phyloP scores from a whole-genome alignment of 2,797 vertebrate species.

The Pipistrellus nathusii region DNA sequence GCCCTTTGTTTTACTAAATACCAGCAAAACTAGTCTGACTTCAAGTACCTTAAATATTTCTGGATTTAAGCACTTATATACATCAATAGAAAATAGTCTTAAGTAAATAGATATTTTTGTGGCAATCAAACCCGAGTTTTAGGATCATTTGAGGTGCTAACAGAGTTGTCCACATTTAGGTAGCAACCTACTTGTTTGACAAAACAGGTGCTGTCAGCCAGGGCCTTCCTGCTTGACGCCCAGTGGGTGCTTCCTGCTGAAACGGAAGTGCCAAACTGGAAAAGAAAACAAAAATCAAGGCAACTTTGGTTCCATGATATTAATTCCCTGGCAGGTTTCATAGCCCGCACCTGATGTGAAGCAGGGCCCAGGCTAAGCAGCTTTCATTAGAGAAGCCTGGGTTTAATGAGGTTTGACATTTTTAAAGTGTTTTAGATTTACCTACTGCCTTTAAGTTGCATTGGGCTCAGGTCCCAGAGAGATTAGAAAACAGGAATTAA shows the following conservation, averaged over 20 bases:
- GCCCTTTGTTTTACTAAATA: constrained; percentile 73
- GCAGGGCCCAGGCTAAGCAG: constrained; percentile 37
- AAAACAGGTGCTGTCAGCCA: background rate
- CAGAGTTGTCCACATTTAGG: background rate
- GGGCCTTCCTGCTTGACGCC: background rate
- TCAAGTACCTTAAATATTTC: constrained; percentile 37
- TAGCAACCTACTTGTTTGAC: background rate
- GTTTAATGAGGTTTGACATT: constrained; percentile 58
- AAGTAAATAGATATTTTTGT: constrained; percentile 50
- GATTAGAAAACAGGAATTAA: constrained; percentile 65
- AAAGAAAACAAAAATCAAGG: background rate
- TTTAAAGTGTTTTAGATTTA: constrained; percentile 41
- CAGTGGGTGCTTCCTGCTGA: background rate
- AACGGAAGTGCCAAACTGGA: background rate
- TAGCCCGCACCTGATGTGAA: constrained; percentile 29
- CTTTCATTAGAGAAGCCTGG: background rate
- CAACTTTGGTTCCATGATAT: background rate
- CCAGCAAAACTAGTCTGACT: constrained; percentile 71
- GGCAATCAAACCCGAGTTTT: constrained; percentile 25
- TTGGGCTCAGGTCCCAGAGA: constrained; percentile 34
- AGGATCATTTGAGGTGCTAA: background rate
- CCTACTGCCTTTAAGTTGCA: background rate
- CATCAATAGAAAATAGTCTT: constrained; percentile 43
- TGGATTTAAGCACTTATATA: background rate
- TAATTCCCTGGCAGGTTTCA: background rate